Evolutionary conservation across 2,797 vertebrate genomes (phyloP).

Genomic region (Eleutherodactylus coqui): DNA sequence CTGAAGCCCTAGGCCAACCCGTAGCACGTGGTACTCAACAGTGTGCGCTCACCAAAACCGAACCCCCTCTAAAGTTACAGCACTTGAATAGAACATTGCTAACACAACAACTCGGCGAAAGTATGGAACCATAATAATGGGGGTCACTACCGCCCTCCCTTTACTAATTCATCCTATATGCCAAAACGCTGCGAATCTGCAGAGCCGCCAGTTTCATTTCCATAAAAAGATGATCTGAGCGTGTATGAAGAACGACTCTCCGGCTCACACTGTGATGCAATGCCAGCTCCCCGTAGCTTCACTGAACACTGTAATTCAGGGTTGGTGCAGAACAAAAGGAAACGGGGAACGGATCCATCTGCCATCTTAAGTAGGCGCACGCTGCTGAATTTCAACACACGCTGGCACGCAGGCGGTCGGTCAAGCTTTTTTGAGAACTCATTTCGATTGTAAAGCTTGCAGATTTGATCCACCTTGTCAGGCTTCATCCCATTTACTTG

Average conservation of each 20-base stretch:
- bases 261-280: not conserved
- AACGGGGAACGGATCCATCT: not conserved
- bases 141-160: too few species aligned
- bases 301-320: conserved; percentile 29
- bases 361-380: conserved; percentile 21
- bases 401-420: not conserved
- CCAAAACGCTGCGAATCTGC: not conserved
- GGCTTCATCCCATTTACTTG: conserved; percentile 24
- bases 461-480: conserved; percentile 41
- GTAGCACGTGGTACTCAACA: too few species aligned
- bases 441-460: conserved; percentile 49
- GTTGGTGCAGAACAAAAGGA: not conserved
- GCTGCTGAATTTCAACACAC: conserved; percentile 33
- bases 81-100: too few species aligned
- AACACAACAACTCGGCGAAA: too few species aligned
- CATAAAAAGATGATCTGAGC: not conserved
- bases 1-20: too few species aligned
- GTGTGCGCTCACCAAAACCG: too few species aligned
- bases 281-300: not conserved
- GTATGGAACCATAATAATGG: too few species aligned
- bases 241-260: not conserved
- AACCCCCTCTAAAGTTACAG: too few species aligned
- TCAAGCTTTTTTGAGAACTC: conserved; percentile 37
- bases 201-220: not conserved
- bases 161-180: not conserved